Conservation (phyloP, 2,888 invertebrate genomes). For the Orthosia gothica region DNA sequence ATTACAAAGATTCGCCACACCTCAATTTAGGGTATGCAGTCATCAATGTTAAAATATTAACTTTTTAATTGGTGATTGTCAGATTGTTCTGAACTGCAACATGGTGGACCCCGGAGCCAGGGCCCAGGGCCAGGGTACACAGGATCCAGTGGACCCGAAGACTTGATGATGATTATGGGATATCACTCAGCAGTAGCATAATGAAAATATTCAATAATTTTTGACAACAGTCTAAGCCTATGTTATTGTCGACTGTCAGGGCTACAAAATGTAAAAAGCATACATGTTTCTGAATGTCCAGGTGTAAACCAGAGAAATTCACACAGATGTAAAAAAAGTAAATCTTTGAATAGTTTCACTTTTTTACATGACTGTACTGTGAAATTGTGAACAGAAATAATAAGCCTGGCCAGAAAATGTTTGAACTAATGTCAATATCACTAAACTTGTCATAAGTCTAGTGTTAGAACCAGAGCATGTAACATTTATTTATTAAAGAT, state of each 20-base stretch:
- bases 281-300: neutral
- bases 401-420: slow-evolving; percentile 20
- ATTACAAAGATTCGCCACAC: slow-evolving; percentile 8
- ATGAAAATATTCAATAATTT: slow-evolving; percentile 11
- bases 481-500: slow-evolving; percentile 24
- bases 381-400: slow-evolving; percentile 18
- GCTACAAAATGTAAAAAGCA: slow-evolving; percentile 25
- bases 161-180: slow-evolving; percentile 65
- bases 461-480: slow-evolving; percentile 33
- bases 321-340: slow-evolving; percentile 23
- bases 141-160: slow-evolving; percentile 68
- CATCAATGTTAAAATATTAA: slow-evolving; percentile 62
- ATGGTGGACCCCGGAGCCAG: slow-evolving; percentile 64
- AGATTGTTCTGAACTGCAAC: slow-evolving; percentile 67
- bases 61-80: slow-evolving; percentile 67
- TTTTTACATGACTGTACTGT: slow-evolving; percentile 27
- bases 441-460: slow-evolving; percentile 34
- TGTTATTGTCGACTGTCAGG: slow-evolving; percentile 46
- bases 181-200: slow-evolving; percentile 46
- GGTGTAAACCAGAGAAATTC: neutral
- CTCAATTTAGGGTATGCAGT: slow-evolving; percentile 20
- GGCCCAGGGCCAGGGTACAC: slow-evolving; percentile 62
- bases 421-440: slow-evolving; percentile 34
- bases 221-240: slow-evolving; percentile 13
- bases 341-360: slow-evolving; percentile 16